Conservation (phyloP, 2,113 vertebrate species). For the Chaetorhynchus papuensis region DNA sequence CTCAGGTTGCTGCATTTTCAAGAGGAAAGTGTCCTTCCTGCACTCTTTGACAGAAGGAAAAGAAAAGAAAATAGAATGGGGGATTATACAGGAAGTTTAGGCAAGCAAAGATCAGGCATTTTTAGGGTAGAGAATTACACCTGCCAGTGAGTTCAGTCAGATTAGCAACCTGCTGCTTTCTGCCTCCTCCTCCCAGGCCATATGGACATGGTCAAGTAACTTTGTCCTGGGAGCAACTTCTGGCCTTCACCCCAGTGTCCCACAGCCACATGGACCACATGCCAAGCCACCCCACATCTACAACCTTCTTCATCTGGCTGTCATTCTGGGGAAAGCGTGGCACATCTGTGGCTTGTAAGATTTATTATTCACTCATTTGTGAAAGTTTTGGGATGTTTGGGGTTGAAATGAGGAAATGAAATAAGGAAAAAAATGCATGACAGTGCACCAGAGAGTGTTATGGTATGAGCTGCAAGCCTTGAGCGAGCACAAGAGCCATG, state of each 20-base stretch:
- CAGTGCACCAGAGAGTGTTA: background rate
- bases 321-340: rapidly evolving
- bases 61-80: background rate
- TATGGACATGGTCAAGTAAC: too few species aligned
- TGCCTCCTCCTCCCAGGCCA: background rate
- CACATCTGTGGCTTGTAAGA: too few species aligned
- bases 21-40: background rate
- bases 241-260: background rate
- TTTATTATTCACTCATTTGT: background rate
- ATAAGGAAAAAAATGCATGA: background rate
- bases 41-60: background rate
- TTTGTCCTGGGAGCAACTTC: background rate
- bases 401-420: background rate
- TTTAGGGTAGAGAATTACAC: background rate
- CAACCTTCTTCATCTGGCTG: background rate
- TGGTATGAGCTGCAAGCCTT: background rate
- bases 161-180: background rate
- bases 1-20: background rate
- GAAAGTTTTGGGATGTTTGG: background rate
- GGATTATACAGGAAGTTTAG: background rate
- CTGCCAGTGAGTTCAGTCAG: background rate
- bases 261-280: background rate
- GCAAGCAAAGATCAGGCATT: background rate
- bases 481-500: background rate
- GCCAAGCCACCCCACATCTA: background rate